These are phyloP conservation scores for Saxicola maurus DNA, from an alignment of 2,797 vertebrate species.

Conservation along the genomic window DNA sequence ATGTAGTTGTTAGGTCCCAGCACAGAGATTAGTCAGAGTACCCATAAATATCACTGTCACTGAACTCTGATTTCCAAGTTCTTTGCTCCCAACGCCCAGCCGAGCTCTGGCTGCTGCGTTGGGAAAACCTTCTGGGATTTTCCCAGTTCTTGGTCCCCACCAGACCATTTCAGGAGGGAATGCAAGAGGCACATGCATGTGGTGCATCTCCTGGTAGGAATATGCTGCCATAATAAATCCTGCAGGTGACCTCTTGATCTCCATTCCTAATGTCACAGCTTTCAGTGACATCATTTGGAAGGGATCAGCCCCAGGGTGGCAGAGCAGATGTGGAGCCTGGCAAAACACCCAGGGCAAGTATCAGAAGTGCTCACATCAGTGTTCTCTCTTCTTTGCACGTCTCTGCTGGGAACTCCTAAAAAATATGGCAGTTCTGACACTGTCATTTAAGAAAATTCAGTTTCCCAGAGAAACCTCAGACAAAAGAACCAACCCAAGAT, in stretches of 20 bases:
- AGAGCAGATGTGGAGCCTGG: not conserved
- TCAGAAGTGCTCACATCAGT: not conserved
- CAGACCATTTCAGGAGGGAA: not conserved
- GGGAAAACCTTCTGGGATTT: not conserved
- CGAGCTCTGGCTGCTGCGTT: not conserved
- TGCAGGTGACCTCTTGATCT: rapidly evolving
- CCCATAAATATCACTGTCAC: not conserved
- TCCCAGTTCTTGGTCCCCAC: not conserved
- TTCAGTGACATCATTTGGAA: not conserved
- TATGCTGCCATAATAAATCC: not conserved
- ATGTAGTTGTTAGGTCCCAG: not conserved
- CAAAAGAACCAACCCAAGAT: not conserved
- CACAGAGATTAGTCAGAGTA: not conserved
- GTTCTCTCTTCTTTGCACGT: not conserved
- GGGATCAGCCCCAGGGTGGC: not conserved
- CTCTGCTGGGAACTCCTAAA: not conserved
- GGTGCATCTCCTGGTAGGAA: rapidly evolving
- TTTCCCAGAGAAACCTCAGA: not conserved
- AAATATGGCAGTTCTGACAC: not conserved
- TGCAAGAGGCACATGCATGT: not conserved
- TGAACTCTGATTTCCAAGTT: not conserved
- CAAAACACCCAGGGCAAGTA: not conserved
- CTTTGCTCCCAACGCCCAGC: not conserved
- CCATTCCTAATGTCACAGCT: rapidly evolving
- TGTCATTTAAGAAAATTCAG: not conserved